These are phyloP conservation scores for Itoplectis maculator DNA, from an alignment of 2,888 invertebrate genomes.

Conservation along the genomic window DNA sequence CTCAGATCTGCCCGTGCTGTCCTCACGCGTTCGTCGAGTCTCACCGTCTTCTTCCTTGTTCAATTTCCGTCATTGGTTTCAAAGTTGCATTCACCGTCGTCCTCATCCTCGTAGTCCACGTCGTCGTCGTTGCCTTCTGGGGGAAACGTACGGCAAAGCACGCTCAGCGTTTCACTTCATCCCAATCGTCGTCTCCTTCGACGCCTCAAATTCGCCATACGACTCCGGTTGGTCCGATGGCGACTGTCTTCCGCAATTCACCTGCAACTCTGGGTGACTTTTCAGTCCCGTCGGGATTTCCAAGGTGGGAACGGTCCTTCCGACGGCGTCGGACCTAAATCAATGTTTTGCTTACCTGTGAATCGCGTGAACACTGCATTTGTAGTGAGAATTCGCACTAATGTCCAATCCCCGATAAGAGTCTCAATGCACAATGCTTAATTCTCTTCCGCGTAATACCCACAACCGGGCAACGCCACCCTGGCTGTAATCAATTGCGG, in stretches of 20 bases:
- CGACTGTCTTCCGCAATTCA: slow-evolving; percentile 9
- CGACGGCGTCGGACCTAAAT: slow-evolving; percentile 42
- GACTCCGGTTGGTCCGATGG: slow-evolving; percentile 32
- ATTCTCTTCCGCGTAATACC: slow-evolving; percentile 7
- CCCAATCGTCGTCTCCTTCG: slow-evolving; percentile 34
- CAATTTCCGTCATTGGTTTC: slow-evolving; percentile 21
- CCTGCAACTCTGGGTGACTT: slow-evolving; percentile 39
- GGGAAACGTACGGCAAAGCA: slow-evolving; percentile 39
- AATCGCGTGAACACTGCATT: background rate
- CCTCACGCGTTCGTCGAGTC: slow-evolving; percentile 27
- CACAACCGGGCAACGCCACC: background rate
- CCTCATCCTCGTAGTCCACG: too few species aligned
- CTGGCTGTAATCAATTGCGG: slow-evolving; percentile 34
- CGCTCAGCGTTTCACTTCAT: slow-evolving; percentile 28
- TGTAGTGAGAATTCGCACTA: slow-evolving; percentile 51
- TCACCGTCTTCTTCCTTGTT: slow-evolving; percentile 36
- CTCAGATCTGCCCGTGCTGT: slow-evolving; percentile 16
- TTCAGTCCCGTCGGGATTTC: slow-evolving; percentile 45
- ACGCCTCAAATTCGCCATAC: slow-evolving; percentile 12
- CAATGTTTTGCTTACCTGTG: background rate
- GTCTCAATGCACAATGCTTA: slow-evolving; percentile 16
- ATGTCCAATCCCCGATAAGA: slow-evolving; percentile 56
- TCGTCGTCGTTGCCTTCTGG: slow-evolving; percentile 46
- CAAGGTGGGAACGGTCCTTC: background rate
- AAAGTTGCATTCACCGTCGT: slow-evolving; percentile 57